phyloP scores from a whole-genome alignment of 2,888 invertebrate genomes.

The Brenthis daphne region DNA sequence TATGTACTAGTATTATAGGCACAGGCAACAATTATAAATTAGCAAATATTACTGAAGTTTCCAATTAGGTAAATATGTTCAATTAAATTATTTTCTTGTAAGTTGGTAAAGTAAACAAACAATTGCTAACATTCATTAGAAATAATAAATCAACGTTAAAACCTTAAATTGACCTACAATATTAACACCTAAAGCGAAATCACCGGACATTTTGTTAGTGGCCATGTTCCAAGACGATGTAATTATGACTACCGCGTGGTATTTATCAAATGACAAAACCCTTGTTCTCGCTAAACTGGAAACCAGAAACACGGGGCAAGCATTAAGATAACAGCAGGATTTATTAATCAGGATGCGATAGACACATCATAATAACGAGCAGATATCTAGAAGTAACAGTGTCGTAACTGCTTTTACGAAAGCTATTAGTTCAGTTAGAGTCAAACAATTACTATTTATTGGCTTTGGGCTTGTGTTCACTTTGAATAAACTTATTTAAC shows the following conservation, averaged over 20 bases:
- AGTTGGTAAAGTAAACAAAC: not conserved
- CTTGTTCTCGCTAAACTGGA: constrained; percentile 24
- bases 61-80: not conserved
- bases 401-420: not conserved
- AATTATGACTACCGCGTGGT: constrained; percentile 34
- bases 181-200: constrained; percentile 12
- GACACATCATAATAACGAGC: constrained; percentile 18
- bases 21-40: no score
- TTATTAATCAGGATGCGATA: constrained; percentile 37
- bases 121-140: not conserved
- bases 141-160: constrained; percentile 9
- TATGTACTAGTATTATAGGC: no score
- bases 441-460: not conserved
- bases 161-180: not conserved
- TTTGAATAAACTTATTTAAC: no score
- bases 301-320: constrained; percentile 24
- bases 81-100: not conserved
- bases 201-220: constrained; percentile 29
- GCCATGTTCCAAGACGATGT: constrained; percentile 23
- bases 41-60: no score
- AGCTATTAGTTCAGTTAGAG: not conserved
- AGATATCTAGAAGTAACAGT: constrained; percentile 10
- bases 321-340: constrained; percentile 34
- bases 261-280: constrained; percentile 33
- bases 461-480: not conserved